Base-by-base conservation (phyloP, 2,797 vertebrate genomes). In the Antrozous pallidus region DNA sequence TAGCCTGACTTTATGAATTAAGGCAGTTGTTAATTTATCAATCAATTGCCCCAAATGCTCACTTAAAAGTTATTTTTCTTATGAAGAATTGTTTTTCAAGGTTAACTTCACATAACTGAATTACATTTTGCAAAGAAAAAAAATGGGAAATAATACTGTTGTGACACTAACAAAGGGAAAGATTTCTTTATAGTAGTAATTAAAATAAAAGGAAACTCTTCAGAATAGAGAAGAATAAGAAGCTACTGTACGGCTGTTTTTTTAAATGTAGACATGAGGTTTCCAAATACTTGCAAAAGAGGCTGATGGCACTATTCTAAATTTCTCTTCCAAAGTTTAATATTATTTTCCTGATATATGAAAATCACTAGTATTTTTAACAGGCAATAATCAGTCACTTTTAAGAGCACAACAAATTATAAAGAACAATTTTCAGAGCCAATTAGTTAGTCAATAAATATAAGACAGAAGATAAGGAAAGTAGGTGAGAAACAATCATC, bases 71-170 rank as follows among this genome's bases (percentile, higher is more conserved):
- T 74, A 16, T 63, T 54, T 94, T 82, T 38, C 73, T 70, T 61
- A 61, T 24, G 22, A 88, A 84, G 38, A 81, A n/a, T 47, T 40
- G 18, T 81, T 92, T 95, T 79, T 85, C 42, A 90, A 78, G n/a
- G 31, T 91, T 87, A 88, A 86, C 61, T 36, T 84, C 8, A 88
- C 38, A 63, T 45, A 86, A 82, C 6, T 69, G 40, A 95, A 94
- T 93, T 61, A 70, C 36, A 85, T 40, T 83, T 83, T 33, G 14
- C 49, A 94, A 83, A 67, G 42, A 54, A 73, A 77, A 75, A 78
- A 83, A 69, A 36, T 42, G 70, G 33, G 65, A 87, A 81, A 83
- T 71, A 75, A 18, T 69, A 81, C 61, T 49, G 28, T 6, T 78
- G 38, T 83, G 38, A 90, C 12, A 65, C 8, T 33, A 26, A 93